phyloP scores from a whole-genome alignment of 2,797 vertebrate genomes.

The Parambassis ranga region DNA sequence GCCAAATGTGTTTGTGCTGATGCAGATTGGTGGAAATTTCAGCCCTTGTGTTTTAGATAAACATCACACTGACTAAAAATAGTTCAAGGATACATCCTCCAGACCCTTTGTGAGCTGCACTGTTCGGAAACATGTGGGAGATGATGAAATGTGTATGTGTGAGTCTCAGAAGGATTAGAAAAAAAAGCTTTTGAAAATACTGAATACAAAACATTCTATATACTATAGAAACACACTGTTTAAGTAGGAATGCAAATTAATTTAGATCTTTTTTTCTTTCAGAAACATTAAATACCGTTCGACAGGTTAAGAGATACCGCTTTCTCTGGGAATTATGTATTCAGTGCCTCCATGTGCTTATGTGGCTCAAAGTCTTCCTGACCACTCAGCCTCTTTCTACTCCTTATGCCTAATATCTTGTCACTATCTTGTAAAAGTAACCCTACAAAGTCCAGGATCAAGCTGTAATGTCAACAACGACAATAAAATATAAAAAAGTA shows the following conservation, averaged over 20 bases:
- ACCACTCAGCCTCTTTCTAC: no score
- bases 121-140: background rate
- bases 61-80: conserved; percentile 21
- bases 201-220: background rate
- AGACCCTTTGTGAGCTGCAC: background rate
- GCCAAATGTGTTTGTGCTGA: background rate
- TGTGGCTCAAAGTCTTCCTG: no score
- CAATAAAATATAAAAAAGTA: no score
- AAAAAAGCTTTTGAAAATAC: background rate
- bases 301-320: no score
- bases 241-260: background rate
- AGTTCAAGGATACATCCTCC: background rate
- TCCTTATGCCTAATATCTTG: no score
- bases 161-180: no score
- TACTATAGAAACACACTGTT: background rate
- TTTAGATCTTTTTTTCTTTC: background rate
- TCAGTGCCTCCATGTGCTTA: no score
- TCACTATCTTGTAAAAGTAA: no score
- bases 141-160: background rate
- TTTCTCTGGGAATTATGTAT: no score
- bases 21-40: background rate
- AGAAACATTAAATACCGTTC: no score
- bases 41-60: conserved; percentile 7
- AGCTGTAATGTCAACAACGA: no score
- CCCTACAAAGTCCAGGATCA: no score